Base-by-base conservation (phyloP, 2,888 invertebrate genomes). In the Operophtera brumata region DNA sequence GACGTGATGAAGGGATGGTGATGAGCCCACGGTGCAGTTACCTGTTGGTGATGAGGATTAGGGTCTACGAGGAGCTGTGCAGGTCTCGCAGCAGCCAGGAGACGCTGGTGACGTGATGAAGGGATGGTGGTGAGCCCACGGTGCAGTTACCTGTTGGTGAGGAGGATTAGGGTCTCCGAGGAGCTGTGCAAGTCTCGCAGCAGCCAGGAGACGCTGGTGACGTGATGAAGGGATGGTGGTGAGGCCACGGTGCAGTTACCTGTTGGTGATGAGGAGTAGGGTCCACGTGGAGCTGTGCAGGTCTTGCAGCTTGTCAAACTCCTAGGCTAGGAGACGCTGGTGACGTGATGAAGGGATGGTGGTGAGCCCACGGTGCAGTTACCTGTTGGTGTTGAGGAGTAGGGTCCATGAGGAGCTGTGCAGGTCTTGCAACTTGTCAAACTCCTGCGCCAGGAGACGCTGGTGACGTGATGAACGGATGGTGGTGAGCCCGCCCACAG, bases 401-500 rank as follows among this genome's bases (percentile, higher is more conserved):
- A 77, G 47, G 0, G 67, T 64, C 80, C 80, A 80, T 0, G 72
- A 66, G 0, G 73, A 64, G 10, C 75, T 75, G 59, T 80, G 80
- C 8, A 80, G 57, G 58, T 79, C 80, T 26, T 79, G 94, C 61
- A 93, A 93, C 49, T 90, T 88, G 73, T 95, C 95, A 74, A 95
- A 95, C 75, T 95, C 94, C 12, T 87, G 83, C 6, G 92, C 92
- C 32, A 97, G 91, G 8, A 93, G 91, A 6, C 92, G 84, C 76
- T 95, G 93, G 43, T 93, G 93, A 9, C 92, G 88, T 47, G 94
- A 94, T 0, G 96, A 94, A 40, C 97, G 86, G 52, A 97, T 95
- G 0, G 96, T 96, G 2, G 94, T 92, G 2, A 97, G 83, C 0
- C 97, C 97, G 64, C 94, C 93, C 1, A 97, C 91, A 0, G 96